These are phyloP conservation scores for Acromyrmex echinatior DNA, from an alignment of 1,140 invertebrate species.

Conservation along the genomic window DNA sequence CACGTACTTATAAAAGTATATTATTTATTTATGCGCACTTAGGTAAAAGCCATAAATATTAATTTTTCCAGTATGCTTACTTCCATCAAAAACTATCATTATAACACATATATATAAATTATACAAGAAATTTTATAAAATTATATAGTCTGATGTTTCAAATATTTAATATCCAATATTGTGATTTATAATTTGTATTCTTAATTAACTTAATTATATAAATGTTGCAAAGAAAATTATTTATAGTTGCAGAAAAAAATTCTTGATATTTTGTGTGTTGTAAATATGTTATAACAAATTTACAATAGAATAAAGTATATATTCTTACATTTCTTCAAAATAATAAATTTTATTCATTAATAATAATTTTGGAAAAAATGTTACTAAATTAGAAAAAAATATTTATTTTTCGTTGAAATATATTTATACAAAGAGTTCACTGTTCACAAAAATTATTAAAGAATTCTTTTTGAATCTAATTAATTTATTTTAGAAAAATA, in stretches of 20 bases:
- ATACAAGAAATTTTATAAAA: constrained; percentile 57
- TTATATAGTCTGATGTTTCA: constrained; percentile 65
- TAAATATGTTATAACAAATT: neutral
- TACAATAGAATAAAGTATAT: neutral
- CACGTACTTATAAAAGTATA: constrained; percentile 79
- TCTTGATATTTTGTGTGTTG: neutral
- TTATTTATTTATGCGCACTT: constrained; percentile 79
- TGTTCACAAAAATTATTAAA: neutral
- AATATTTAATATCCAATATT: constrained; percentile 64
- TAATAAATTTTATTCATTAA: constrained; percentile 30
- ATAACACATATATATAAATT: constrained; percentile 23
- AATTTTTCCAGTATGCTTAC: constrained; percentile 71
- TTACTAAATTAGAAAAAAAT: neutral
- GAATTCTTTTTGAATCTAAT: constrained; percentile 20
- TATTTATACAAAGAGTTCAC: neutral
- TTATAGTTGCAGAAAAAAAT: neutral
- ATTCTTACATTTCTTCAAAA: neutral
- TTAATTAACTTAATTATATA: constrained; percentile 23
- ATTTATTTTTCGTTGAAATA: neutral
- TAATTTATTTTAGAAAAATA: constrained; percentile 18
- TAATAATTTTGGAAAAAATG: neutral
- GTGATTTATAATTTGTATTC: constrained; percentile 52
- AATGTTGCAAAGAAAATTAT: constrained; percentile 17
- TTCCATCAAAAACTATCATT: constrained; percentile 55
- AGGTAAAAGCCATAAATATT: constrained; percentile 73